Evolutionary conservation across 2,113 vertebrate species (phyloP), one percentile per base, ranked within the genome.

Genomic region (Dissostichus mawsoni): DNA sequence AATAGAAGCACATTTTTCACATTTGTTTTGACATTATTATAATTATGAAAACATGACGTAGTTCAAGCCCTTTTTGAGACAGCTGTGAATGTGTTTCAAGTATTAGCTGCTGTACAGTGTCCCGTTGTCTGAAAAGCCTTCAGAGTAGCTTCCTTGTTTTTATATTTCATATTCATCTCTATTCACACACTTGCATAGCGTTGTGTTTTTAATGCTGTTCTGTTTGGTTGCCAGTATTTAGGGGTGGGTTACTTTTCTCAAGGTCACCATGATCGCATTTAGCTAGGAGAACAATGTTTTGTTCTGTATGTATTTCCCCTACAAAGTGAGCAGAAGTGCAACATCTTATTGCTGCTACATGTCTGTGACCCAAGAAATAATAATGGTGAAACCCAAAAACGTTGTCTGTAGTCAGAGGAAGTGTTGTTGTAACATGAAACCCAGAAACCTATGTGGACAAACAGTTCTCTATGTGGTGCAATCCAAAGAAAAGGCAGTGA

Each of bases 401-500:
- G 18, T 74, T 47, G 29, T 29, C 29, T 29, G 3, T 29, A 29
- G 29, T 29, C 29, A 29, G 63, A 67, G 76, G 18, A 73, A 66
- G 65, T 57, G 8, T 58, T 17, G 63, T 51, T 63, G 55, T 73
- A 69, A 23, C 6, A 44, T 69, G 72, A 71, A 44, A 36, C 14
- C 11, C 18, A 65, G n/a, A 70, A 44, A 69, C 17, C 36, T 1
- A 70, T 36, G 58, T 18, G 14, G 61, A 57, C 62, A 73, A 14
- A 36, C 48, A n/a, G 11, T 11, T 36, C 66, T 63, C 48, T 69
- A 48, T 53, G 57, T 57, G 59, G 25, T 7, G 4, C 17, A 64
- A 73, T 74, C 74, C 63, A 87, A 56, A 59, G 56, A 64, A 51
- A 65, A 45, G 45, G 62, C 75, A 29, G 55, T 81, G 17, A 48